A percentile compares a stretch with the other conserved stretches of the same genome.
These are phyloP conservation scores for Hydrolagus affinis DNA, from an alignment of 2,113 vertebrate species.

Conservation along the genomic window DNA sequence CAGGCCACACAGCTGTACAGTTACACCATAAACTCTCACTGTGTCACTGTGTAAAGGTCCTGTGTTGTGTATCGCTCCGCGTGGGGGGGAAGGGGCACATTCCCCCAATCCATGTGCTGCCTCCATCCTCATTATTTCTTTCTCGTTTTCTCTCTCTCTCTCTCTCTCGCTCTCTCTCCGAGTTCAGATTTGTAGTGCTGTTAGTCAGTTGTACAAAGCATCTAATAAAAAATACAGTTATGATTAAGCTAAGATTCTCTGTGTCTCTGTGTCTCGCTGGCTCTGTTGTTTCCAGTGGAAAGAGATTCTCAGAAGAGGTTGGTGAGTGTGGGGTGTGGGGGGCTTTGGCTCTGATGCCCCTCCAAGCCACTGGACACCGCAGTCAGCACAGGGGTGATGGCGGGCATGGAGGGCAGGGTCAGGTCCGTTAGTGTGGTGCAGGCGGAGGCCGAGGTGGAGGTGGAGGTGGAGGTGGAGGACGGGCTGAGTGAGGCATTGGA, in stretches of 20 bases:
- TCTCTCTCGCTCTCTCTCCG: slow-evolving; percentile 67
- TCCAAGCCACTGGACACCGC: slow-evolving; percentile 83
- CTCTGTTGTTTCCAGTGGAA: slow-evolving; percentile 48
- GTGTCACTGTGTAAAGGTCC: slow-evolving; percentile 64
- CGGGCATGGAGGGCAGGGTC: slow-evolving; percentile 94
- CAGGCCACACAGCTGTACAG: slow-evolving; percentile 82
- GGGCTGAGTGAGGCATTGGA: slow-evolving; percentile 97
- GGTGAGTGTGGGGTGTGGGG: slow-evolving; percentile 92
- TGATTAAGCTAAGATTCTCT: slow-evolving; percentile 72
- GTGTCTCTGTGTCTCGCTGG: slow-evolving; percentile 51
- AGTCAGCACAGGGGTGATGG: slow-evolving; percentile 89
- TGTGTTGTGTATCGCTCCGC: slow-evolving; percentile 49
- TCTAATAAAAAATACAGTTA: slow-evolving; percentile 77
- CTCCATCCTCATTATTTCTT: too few species aligned
- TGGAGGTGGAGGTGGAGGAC: slow-evolving; percentile 84
- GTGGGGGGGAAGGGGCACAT: slow-evolving; percentile 36
- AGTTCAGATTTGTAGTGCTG: slow-evolving; percentile 64
- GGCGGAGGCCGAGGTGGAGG: slow-evolving; percentile 86
- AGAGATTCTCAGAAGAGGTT: slow-evolving; percentile 92
- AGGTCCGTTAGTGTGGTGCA: slow-evolving; percentile 96
- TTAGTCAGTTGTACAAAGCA: slow-evolving; percentile 75
- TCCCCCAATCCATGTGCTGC: too few species aligned
- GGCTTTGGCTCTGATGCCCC: slow-evolving; percentile 86
- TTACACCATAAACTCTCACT: slow-evolving; percentile 91
- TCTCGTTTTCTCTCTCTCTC: slow-evolving; percentile 52